Evolutionary conservation across 2,888 invertebrate genomes (phyloP), one percentile per base, ranked within the genome.

Genomic region (Panopea generosa): DNA sequence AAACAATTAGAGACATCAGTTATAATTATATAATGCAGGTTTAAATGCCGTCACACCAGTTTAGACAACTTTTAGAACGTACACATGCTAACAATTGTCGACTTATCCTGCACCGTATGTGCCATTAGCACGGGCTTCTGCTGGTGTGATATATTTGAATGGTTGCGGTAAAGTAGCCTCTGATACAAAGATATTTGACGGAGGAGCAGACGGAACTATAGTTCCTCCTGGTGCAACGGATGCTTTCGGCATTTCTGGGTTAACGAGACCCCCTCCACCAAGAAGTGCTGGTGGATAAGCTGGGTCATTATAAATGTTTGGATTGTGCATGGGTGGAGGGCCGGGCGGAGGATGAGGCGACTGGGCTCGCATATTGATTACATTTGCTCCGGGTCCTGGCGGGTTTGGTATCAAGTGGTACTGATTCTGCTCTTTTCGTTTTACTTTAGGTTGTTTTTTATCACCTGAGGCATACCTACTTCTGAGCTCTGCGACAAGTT

Each of bases 361-460:
- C 3, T 45, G 60, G 11, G 22, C 47, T 49, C 27, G 9, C 14
- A 26, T 47, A 14, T 26, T 60, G 2, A 60, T 60, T 14, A 60
- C 29, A 4, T 47, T 60, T 24, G 47, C 47, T 14, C 60, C 60
- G 2, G 60, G 60, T 45, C 49, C 60, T 9, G 60, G 20, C 11
- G 60, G 47, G 14, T 22, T 22, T n/a, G 60, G 49, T 1, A 27
- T 4, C 9, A 47, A 29, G 20, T 59, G 59, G 20, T 29, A 27
- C 47, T 22, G 26, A 3, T 43, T 22, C 6, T 45, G 22, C 9
- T 24, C 7, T 59, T 26, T 60, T 27, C 60, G 22, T 18, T 45
- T n/a, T 18, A 49, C 6, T 18, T 60, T 60, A 1, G 47, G 16
- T 27, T 60, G 45, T 29, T 60, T 49, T 7, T 43, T 43, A 2